A percentile compares a stretch with the other conserved stretches of the same genome.
phyloP scores from a whole-genome alignment of 2,797 vertebrate genomes.

The Liasis olivaceus region DNA sequence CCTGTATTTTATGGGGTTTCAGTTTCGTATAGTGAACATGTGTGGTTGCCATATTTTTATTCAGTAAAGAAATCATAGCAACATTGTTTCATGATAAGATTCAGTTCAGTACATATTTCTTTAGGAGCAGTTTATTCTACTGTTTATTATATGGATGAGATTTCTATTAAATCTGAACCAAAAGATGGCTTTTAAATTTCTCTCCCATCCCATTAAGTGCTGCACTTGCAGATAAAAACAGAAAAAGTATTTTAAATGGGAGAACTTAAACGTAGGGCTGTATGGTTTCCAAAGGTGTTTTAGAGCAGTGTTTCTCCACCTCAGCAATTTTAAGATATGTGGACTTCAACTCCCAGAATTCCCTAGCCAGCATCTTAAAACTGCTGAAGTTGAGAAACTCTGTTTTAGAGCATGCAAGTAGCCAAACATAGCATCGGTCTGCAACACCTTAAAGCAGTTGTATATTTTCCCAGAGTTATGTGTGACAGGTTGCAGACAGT shows the following conservation, averaged over 20 bases:
- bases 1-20: not conserved
- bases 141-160: not conserved
- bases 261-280: no score
- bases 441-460: not conserved
- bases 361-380: no score
- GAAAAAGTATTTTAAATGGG: not conserved
- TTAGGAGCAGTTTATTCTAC: not conserved
- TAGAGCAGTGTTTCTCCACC: not conserved
- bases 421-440: not conserved
- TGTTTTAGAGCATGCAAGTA: not conserved
- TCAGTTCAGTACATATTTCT: not conserved
- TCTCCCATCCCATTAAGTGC: no score
- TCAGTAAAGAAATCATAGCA: not conserved
- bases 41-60: not conserved
- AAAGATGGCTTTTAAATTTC: not conserved
- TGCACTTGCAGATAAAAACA: not conserved
- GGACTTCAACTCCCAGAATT: not conserved
- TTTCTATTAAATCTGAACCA: not conserved
- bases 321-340: not conserved
- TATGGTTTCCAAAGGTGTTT: no score
- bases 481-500: not conserved
- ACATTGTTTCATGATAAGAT: not conserved
- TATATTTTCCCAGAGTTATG: not conserved
- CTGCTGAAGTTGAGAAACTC: no score
- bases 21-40: not conserved